Percentiles rank a stretch among this genome's conserved stretches.
Conservation (phyloP, 2,113 vertebrate genomes). For the Microcebus jonahi region DNA sequence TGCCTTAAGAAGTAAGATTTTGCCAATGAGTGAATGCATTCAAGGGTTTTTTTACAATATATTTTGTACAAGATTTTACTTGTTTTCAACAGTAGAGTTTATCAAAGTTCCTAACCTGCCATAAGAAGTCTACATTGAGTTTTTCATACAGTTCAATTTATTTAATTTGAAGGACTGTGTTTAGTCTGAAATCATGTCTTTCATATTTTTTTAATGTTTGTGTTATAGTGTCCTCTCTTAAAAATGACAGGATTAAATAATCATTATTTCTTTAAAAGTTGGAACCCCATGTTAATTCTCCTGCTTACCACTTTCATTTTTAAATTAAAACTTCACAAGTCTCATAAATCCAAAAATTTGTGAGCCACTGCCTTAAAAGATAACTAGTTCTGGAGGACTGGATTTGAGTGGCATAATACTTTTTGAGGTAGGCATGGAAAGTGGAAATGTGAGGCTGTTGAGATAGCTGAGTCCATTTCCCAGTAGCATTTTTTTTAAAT, state of each 20-base stretch:
- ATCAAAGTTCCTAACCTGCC: not conserved
- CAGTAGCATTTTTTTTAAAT: not conserved
- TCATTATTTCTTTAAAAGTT: not conserved
- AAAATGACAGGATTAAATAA: not conserved
- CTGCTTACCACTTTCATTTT: not conserved
- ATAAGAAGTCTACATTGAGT: not conserved
- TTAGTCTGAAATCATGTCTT: slow-evolving; percentile 33
- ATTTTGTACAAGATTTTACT: not conserved
- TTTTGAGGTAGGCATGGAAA: not conserved
- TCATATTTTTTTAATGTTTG: slow-evolving; percentile 5
- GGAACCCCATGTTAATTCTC: not conserved
- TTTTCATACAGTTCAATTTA: slow-evolving; percentile 17
- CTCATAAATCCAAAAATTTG: slow-evolving; percentile 12
- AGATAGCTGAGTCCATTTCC: not conserved
- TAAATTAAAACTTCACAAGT: not conserved
- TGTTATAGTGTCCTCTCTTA: not conserved
- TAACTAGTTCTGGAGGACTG: not conserved
- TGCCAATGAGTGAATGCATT: not conserved
- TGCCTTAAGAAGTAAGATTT: not conserved
- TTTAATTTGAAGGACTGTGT: slow-evolving; percentile 42
- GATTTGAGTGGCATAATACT: not conserved
- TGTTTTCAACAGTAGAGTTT: slow-evolving; percentile 7
- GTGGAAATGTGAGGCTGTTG: not conserved
- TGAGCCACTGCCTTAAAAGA: not conserved
- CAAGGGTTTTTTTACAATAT: not conserved